These are phyloP conservation scores for Drosophila carrolli DNA, from an alignment of 1,140 invertebrate genomes.

Conservation along the genomic window DNA sequence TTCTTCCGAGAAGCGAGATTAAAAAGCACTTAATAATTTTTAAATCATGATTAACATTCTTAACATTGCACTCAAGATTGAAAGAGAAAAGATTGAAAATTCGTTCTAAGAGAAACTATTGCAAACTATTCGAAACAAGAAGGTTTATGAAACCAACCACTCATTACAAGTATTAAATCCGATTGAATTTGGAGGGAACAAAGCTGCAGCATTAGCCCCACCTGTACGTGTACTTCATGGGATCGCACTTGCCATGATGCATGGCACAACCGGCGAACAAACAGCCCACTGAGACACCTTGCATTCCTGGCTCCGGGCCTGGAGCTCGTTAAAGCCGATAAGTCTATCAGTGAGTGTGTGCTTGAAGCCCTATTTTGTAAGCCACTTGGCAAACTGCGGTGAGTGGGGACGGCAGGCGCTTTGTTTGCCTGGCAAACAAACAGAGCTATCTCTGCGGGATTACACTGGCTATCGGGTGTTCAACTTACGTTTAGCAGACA, in stretches of 20 bases:
- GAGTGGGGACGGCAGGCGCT: conserved; percentile 4
- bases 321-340: conserved; percentile 7
- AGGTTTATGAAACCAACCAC: too few relatives aligned
- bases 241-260: neutral
- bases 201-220: neutral
- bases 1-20: too few relatives aligned
- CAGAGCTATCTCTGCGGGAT: neutral
- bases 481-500: conserved; percentile 40
- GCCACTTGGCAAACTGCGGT: conserved; percentile 4
- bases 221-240: neutral
- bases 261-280: neutral
- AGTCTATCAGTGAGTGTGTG: conserved; percentile 12
- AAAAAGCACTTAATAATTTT: too few relatives aligned
- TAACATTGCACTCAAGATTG: too few relatives aligned
- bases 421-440: conserved; percentile 16
- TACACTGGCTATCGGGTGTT: conserved; percentile 27
- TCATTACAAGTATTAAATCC: too few relatives aligned
- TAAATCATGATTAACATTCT: too few relatives aligned
- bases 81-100: too few relatives aligned
- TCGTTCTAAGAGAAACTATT: too few relatives aligned
- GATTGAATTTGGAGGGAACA: neutral
- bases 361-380: conserved; percentile 13
- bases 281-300: conserved; percentile 9
- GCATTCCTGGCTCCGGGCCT: conserved; percentile 5
- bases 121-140: too few relatives aligned